Base-by-base conservation (phyloP, 92 coral and sea anemone species). In the Muricea muricata region DNA sequence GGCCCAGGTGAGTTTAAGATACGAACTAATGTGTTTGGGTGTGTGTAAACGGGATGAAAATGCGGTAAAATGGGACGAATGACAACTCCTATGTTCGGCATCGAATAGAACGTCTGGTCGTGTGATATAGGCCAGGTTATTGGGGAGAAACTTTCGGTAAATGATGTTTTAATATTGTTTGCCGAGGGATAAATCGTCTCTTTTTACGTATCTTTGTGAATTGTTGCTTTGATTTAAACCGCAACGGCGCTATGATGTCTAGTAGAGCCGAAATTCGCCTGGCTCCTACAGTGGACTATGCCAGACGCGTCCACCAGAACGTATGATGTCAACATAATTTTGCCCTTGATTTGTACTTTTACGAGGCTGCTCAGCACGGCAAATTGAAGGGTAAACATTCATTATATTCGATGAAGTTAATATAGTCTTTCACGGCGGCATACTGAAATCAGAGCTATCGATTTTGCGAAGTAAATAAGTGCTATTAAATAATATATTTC, bases 1-100 rank as follows among this genome's bases (percentile, higher is more conserved):
- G 83, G n/a, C 83, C 83, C 40, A 78, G 83, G 83, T 78, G 21
- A 10, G 70, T 26, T 30, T 2, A 28, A 63, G 35, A 10, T 29
- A 28, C 18, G 35, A 63, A 28, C 11, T 1, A 28, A 63, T 30
- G 37, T 63, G n/a, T 63, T 17, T 26, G 15, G 70, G n/a, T 6
- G 7, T 29, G 1, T 28, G 12, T 28, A 10, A 6, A 30, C 7
- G 6, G 31, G 70, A 8, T 63, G 23, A 32, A 25, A 63, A 26
- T 20, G 70, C 70, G 34, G 14, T 63, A 4, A 61, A 32, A 63
- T 28, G 37, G 37, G 76, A 28, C 12, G 20, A 70, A 23, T 34
- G n/a, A 9, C 12, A n/a, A 70, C n/a, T 34, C 28, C 28, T 50
- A 35, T n/a, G 33, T 70, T 30, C 30, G 17, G 31, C 31, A 10